Evolutionary conservation across 2,113 vertebrate genomes (phyloP).

Genomic region (Platysternon megacephalum): DNA sequence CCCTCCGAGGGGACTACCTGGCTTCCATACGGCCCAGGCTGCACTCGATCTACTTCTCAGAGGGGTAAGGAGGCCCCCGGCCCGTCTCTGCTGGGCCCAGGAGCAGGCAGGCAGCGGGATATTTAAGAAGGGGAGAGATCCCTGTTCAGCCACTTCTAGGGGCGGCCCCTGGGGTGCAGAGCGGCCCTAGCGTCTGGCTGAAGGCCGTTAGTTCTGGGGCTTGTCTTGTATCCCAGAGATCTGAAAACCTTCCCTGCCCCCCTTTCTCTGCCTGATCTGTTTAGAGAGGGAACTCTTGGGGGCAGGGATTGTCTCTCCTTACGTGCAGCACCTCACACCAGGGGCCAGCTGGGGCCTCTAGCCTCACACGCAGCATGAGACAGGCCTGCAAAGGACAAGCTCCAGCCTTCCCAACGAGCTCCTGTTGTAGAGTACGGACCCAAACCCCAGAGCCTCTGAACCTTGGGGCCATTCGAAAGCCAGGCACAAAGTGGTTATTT

Average conservation of each 20-base stretch:
- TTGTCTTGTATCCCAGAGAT: background rate
- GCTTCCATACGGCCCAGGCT: conserved; percentile 79
- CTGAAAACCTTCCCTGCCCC: background rate
- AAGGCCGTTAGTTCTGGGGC: too few relatives aligned
- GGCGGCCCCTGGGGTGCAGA: background rate
- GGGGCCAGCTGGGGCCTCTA: background rate
- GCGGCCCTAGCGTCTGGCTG: background rate
- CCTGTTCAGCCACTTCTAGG: background rate
- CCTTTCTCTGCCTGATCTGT: background rate
- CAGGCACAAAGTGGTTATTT: background rate
- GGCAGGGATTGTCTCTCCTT: background rate
- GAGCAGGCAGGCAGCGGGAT: background rate
- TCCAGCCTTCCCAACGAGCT: background rate
- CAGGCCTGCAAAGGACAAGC: background rate
- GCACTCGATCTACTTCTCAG: conserved; percentile 89
- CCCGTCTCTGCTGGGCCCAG: background rate
- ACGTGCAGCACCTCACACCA: background rate
- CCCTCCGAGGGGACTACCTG: conserved; percentile 82
- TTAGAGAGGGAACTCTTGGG: background rate
- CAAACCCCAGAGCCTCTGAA: background rate
- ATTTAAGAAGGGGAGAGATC: background rate
- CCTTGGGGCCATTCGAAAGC: background rate
- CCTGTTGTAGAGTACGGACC: background rate
- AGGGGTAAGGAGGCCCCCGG: conserved; percentile 72
- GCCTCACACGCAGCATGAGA: background rate